These are phyloP conservation scores for Drosophila lowei DNA, from an alignment of 1,140 invertebrate genomes.

Conservation along the genomic window DNA sequence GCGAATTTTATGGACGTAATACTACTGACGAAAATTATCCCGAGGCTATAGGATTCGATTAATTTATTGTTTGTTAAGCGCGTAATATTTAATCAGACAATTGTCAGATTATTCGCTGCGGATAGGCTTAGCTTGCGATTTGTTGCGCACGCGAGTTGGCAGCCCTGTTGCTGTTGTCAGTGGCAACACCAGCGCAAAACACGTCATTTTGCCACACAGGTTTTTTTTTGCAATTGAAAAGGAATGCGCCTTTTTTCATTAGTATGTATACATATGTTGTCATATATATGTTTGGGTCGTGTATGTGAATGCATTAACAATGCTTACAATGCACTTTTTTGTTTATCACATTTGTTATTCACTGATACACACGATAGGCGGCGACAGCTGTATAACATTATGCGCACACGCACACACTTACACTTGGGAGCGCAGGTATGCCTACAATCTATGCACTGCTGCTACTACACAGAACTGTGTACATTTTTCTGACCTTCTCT, in stretches of 20 bases:
- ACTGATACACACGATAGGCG: slow-evolving; percentile 40
- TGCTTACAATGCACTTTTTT: slow-evolving; percentile 51
- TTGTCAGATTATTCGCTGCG: neutral
- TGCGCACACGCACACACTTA: slow-evolving; percentile 50
- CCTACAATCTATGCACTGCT: too few relatives aligned
- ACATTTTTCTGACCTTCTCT: slow-evolving; percentile 61
- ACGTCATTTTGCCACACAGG: slow-evolving; percentile 47
- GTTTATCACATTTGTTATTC: slow-evolving; percentile 52
- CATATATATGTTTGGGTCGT: slow-evolving; percentile 8
- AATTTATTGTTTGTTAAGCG: neutral
- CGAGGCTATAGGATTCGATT: neutral
- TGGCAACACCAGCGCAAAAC: slow-evolving; percentile 59
- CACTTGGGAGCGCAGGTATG: slow-evolving; percentile 2
- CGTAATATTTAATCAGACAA: neutral
- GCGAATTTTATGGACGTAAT: neutral
- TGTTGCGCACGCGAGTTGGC: slow-evolving; percentile 12
- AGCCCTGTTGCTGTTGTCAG: slow-evolving; percentile 51
- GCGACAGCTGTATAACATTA: slow-evolving; percentile 49
- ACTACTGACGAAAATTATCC: too few relatives aligned
- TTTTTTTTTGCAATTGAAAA: slow-evolving; percentile 23
- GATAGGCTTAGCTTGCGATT: slow-evolving; percentile 1
- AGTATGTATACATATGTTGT: neutral
- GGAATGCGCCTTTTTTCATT: too few relatives aligned
- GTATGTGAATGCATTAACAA: slow-evolving; percentile 20
- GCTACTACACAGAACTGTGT: slow-evolving; percentile 35